Percentiles rank a stretch among this genome's conserved stretches.
Evolutionary conservation across 1,140 invertebrate species (phyloP).

Genomic region (Macrosteles quadrilineatus): DNA sequence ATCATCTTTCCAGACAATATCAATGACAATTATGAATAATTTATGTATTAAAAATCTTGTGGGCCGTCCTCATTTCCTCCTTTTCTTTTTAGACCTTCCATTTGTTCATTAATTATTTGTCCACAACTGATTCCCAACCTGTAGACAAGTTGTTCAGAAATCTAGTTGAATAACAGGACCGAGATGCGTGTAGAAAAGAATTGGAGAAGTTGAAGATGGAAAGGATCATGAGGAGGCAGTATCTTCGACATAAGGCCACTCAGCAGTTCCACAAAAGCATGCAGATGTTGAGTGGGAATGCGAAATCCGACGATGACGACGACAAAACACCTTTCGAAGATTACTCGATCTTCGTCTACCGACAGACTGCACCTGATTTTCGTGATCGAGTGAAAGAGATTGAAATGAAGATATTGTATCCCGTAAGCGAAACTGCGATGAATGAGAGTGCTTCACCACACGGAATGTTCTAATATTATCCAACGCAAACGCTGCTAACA

Average conservation of each 20-base stretch:
- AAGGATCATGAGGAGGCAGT: slow-evolving; percentile 62
- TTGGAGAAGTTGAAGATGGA: slow-evolving; percentile 67
- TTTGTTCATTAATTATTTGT: too few relatives aligned
- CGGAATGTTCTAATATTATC: background rate
- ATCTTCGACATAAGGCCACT: slow-evolving; percentile 66
- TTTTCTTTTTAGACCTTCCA: too few relatives aligned
- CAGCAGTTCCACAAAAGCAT: slow-evolving; percentile 76
- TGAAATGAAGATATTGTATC: slow-evolving; percentile 71
- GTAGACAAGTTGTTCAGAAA: too few relatives aligned
- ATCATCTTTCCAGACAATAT: too few relatives aligned
- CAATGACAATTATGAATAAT: too few relatives aligned
- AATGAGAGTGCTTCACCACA: too few relatives aligned
- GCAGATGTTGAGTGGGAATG: slow-evolving; percentile 72
- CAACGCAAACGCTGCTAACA: background rate
- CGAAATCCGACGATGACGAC: slow-evolving; percentile 55
- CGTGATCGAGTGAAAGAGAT: slow-evolving; percentile 75
- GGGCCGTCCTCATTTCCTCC: too few relatives aligned
- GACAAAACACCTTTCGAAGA: slow-evolving; percentile 63
- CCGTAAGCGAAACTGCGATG: slow-evolving; percentile 59
- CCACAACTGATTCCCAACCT: too few relatives aligned
- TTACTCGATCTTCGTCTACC: slow-evolving; percentile 72
- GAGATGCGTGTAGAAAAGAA: slow-evolving; percentile 65
- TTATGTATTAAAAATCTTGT: too few relatives aligned
- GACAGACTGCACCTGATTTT: slow-evolving; percentile 71
- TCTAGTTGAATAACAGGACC: slow-evolving; percentile 54